phyloP scores from a whole-genome alignment of 2,888 invertebrate genomes.

The Trichacis sp. region DNA sequence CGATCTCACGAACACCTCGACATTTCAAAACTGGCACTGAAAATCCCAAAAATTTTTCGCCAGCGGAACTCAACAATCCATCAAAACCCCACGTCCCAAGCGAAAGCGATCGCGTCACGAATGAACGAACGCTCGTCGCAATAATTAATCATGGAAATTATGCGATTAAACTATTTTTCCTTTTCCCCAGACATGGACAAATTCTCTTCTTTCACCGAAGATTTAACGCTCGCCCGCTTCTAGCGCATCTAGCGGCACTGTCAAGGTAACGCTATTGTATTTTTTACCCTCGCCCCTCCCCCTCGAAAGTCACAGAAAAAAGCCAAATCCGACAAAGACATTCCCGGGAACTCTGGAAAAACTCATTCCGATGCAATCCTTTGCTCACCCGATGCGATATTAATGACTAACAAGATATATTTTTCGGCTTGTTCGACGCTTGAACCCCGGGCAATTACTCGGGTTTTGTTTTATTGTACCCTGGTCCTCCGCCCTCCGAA shows the following conservation, averaged over 20 bases:
- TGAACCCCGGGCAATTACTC: constrained; percentile 69
- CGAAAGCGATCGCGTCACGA: background rate
- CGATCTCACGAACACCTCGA: too few species aligned
- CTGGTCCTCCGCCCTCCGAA: constrained; percentile 45
- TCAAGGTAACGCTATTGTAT: constrained; percentile 60
- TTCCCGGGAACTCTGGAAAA: background rate
- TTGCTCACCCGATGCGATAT: constrained; percentile 15
- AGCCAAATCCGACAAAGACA: too few species aligned
- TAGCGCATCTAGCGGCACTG: constrained; percentile 69
- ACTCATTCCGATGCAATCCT: background rate
- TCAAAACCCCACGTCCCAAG: background rate
- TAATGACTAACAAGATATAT: constrained; percentile 47
- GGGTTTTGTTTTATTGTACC: constrained; percentile 69
- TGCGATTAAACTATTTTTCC: constrained; percentile 38
- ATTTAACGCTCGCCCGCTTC: constrained; percentile 68
- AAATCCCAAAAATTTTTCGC: background rate
- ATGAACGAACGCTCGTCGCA: constrained; percentile 9
- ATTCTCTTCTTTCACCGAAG: constrained; percentile 68
- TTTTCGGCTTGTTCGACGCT: constrained; percentile 62
- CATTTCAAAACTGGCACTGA: too few species aligned
- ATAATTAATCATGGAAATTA: constrained; percentile 25
- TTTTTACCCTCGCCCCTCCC: background rate
- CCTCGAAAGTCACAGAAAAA: background rate
- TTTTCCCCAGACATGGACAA: constrained; percentile 64
- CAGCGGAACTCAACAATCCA: background rate